Percentiles rank a stretch among this genome's conserved stretches.
These are phyloP conservation scores for Pollachius pollachius DNA, from an alignment of 2,113 vertebrate species.

Conservation along the genomic window DNA sequence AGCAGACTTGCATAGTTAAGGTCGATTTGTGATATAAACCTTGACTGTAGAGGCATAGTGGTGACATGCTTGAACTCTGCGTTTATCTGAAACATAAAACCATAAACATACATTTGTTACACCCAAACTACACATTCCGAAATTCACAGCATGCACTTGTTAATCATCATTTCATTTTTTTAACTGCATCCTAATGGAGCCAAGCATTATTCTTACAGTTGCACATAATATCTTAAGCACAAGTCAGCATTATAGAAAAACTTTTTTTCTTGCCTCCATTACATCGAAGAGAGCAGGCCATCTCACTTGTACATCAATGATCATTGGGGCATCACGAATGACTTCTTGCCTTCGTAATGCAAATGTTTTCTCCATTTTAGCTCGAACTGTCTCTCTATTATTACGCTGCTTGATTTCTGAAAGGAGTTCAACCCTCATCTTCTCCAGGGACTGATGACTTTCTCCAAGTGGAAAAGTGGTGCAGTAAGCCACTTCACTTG, in stretches of 20 bases:
- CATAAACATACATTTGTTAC: background rate
- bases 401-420: conserved; percentile 18
- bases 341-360: conserved; percentile 21
- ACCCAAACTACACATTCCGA: background rate
- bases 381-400: conserved; percentile 11
- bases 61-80: conserved; percentile 20
- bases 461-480: conserved; percentile 12
- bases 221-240: background rate
- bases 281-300: conserved; percentile 28
- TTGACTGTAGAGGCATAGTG: conserved; percentile 21
- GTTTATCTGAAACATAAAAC: conserved; percentile 10
- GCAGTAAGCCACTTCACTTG: conserved; percentile 22
- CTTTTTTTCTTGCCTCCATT: conserved; percentile 3
- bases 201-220: background rate
- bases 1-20: conserved; percentile 12
- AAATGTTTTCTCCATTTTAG: conserved; percentile 20
- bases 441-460: conserved; percentile 1
- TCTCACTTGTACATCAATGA: conserved; percentile 11
- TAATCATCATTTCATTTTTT: background rate
- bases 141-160: background rate
- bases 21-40: conserved; percentile 8
- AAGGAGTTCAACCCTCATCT: conserved; percentile 17
- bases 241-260: background rate
- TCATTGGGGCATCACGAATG: conserved; percentile 11
- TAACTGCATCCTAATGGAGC: background rate